phyloP scores from a whole-genome alignment of 2,113 vertebrate species.

The Progne subis region DNA sequence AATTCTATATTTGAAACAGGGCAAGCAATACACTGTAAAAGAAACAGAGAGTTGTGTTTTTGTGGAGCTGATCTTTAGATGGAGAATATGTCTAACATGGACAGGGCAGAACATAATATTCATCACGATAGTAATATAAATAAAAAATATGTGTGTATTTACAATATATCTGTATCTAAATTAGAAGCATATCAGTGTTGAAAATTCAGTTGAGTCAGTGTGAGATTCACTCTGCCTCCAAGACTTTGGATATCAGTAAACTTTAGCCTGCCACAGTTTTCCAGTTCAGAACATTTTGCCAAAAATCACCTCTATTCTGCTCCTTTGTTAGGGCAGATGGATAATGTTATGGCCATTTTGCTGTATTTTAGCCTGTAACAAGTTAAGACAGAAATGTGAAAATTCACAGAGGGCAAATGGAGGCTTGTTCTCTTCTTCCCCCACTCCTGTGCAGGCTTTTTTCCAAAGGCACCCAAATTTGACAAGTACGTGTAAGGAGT shows the following conservation, averaged over 20 bases:
- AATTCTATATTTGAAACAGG: background rate
- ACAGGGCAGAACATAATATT: background rate
- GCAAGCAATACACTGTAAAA: background rate
- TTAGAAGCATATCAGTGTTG: background rate
- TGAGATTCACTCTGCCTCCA: background rate
- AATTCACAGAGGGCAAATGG: background rate
- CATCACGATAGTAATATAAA: background rate
- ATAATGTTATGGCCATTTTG: background rate
- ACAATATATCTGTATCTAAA: background rate
- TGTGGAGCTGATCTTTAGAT: background rate
- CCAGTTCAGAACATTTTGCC: background rate
- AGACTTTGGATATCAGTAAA: background rate
- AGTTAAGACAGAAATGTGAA: background rate
- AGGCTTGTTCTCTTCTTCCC: background rate
- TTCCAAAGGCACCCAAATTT: background rate
- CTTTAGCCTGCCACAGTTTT: background rate
- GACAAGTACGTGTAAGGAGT: background rate
- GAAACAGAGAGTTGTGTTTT: background rate
- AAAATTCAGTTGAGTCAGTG: background rate
- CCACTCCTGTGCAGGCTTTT: background rate
- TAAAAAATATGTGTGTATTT: background rate
- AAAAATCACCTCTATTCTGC: background rate
- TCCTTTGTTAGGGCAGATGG: background rate
- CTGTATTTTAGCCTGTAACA: background rate
- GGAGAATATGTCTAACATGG: background rate